These are phyloP conservation scores for Cremastinae sp. DNA, from an alignment of 2,888 invertebrate genomes.

Conservation along the genomic window DNA sequence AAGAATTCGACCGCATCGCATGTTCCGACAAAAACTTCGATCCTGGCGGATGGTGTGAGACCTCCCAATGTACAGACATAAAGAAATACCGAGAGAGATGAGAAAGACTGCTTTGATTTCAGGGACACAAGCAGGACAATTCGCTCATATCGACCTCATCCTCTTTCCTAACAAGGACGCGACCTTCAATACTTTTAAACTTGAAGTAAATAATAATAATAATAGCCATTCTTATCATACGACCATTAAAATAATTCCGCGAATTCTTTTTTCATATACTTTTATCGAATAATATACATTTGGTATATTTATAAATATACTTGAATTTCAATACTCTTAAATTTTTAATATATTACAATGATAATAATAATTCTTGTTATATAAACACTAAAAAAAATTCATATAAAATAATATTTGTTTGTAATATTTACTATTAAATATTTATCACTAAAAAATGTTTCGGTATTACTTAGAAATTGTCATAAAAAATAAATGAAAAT, in stretches of 20 bases:
- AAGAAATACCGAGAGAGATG: not conserved
- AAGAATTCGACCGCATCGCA: slow-evolving; percentile 73
- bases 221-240: not conserved
- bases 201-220: not conserved
- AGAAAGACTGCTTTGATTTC: slow-evolving; percentile 42
- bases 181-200: slow-evolving; percentile 47
- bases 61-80: slow-evolving; percentile 1
- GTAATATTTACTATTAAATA: no score
- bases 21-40: slow-evolving; percentile 72
- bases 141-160: slow-evolving; percentile 55
- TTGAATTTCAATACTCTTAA: no score
- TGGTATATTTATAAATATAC: no score
- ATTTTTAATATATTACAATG: no score
- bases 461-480: no score
- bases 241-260: not conserved
- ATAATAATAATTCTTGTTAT: no score
- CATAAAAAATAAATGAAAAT: no score
- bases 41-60: slow-evolving; percentile 60
- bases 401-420: no score
- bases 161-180: slow-evolving; percentile 51
- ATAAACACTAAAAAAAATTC: no score
- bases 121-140: slow-evolving; percentile 47
- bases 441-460: no score
- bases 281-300: no score
- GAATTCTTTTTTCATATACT: no score